Conservation (phyloP, 2,797 vertebrate genomes). For the Selene dorsalis region DNA sequence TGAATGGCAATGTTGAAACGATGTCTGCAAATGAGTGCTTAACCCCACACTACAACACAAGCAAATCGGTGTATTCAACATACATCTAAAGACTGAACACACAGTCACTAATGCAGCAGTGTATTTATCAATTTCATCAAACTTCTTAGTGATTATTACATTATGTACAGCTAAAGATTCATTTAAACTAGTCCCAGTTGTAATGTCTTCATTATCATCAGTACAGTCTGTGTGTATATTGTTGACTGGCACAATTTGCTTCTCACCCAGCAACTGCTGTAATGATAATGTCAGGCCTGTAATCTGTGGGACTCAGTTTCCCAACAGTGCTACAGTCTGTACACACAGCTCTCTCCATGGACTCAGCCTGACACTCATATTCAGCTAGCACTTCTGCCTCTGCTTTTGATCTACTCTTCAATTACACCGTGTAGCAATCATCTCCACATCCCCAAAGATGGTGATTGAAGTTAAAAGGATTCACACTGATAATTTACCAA, state of each 20-base stretch:
- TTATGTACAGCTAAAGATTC: not conserved
- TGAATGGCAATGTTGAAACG: constrained; percentile 47
- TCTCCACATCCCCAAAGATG: constrained; percentile 72
- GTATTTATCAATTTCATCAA: too few species aligned
- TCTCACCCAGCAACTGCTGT: constrained; percentile 38
- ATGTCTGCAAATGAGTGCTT: constrained; percentile 30
- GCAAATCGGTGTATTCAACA: too few species aligned
- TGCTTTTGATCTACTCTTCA: constrained; percentile 83
- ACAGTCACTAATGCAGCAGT: too few species aligned
- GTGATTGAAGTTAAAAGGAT: constrained; percentile 79
- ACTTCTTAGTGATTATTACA: not conserved
- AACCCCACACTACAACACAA: not conserved
- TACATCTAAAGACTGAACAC: not conserved
- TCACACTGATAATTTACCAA: constrained; percentile 73
- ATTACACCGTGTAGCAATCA: constrained; percentile 83
- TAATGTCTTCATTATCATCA: not conserved
- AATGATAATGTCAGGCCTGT: constrained; percentile 68
- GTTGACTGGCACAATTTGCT: constrained; percentile 31
- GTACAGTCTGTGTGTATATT: not conserved
- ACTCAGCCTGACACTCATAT: constrained; percentile 66
- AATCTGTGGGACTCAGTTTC: constrained; percentile 67
- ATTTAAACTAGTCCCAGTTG: not conserved
- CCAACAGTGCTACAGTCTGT: constrained; percentile 49
- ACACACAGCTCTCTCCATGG: constrained; percentile 38
- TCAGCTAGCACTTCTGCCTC: constrained; percentile 63